phyloP scores from a whole-genome alignment of 2,797 vertebrate species.

The Lacerta agilis region DNA sequence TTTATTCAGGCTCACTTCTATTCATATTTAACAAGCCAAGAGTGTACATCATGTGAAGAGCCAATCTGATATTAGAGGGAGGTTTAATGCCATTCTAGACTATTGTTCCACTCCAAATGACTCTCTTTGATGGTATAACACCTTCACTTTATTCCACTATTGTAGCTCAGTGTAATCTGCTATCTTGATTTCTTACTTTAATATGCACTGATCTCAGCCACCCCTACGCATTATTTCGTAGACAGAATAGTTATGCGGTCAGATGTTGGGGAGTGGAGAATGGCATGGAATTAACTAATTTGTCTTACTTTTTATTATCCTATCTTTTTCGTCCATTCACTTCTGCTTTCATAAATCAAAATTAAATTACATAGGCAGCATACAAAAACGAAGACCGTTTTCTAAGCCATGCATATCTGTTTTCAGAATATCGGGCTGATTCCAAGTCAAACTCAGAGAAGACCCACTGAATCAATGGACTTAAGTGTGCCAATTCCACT shows the following conservation, averaged over 20 bases:
- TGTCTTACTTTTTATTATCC: background rate
- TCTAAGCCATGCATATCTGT: no score
- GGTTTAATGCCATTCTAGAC: slow-evolving; percentile 43
- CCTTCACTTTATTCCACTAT: slow-evolving; percentile 6
- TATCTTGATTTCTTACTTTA: slow-evolving; percentile 43
- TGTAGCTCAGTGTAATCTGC: slow-evolving; percentile 40
- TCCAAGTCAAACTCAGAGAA: no score
- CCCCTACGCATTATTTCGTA: slow-evolving; percentile 48
- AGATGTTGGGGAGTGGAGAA: slow-evolving; percentile 4
- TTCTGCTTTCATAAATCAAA: background rate
- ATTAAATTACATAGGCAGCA: background rate
- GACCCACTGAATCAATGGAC: no score
- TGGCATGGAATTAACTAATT: slow-evolving; percentile 1
- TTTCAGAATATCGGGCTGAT: no score
- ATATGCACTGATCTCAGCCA: background rate
- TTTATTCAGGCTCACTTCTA: slow-evolving; percentile 38
- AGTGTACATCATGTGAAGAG: slow-evolving; percentile 43
- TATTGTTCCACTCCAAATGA: slow-evolving; percentile 54
- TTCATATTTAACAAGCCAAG: slow-evolving; percentile 56
- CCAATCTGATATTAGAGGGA: slow-evolving; percentile 41
- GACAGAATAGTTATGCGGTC: slow-evolving; percentile 8
- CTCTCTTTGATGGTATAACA: slow-evolving; percentile 37
- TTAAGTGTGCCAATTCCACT: background rate
- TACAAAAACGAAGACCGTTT: no score
- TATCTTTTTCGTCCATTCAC: background rate